These are phyloP conservation scores for Odontomyia ornata DNA, from an alignment of 2,888 invertebrate species.

Conservation along the genomic window DNA sequence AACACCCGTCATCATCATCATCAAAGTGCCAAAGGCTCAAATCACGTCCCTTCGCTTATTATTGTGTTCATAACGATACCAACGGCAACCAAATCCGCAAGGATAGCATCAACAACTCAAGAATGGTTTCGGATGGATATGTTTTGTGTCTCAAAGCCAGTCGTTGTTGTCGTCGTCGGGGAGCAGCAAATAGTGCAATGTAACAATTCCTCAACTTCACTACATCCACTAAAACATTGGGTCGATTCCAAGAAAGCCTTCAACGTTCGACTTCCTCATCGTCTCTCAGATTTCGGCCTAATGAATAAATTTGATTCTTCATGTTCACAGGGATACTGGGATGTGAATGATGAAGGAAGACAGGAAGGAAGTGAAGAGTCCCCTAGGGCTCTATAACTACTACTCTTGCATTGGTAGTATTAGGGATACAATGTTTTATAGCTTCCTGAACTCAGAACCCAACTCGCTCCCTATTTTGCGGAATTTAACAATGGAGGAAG, in stretches of 20 bases:
- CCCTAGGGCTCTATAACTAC: conserved; percentile 37
- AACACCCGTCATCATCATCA: conserved; percentile 32
- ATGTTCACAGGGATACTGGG: background rate
- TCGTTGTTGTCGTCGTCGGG: too few relatives aligned
- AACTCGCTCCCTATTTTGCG: background rate
- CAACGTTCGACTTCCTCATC: background rate
- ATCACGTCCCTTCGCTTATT: conserved; percentile 32
- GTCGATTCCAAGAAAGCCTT: conserved; percentile 29
- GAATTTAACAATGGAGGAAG: background rate
- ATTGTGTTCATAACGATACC: background rate
- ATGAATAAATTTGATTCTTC: conserved; percentile 41
- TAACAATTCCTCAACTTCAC: conserved; percentile 14
- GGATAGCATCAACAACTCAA: background rate
- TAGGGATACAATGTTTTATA: conserved; percentile 28
- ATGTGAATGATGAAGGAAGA: background rate
- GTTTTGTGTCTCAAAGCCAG: background rate
- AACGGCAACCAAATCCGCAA: background rate
- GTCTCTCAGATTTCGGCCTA: conserved; percentile 35
- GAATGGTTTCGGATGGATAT: conserved; percentile 5
- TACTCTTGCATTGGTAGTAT: background rate
- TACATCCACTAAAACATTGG: background rate
- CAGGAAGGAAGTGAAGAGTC: conserved; percentile 29
- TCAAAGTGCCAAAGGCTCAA: conserved; percentile 17
- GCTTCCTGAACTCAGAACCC: conserved; percentile 27
- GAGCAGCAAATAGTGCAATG: conserved; percentile 27